These are phyloP conservation scores for Lasioglossum albipes DNA, from an alignment of 1,140 invertebrate genomes.

Conservation along the genomic window DNA sequence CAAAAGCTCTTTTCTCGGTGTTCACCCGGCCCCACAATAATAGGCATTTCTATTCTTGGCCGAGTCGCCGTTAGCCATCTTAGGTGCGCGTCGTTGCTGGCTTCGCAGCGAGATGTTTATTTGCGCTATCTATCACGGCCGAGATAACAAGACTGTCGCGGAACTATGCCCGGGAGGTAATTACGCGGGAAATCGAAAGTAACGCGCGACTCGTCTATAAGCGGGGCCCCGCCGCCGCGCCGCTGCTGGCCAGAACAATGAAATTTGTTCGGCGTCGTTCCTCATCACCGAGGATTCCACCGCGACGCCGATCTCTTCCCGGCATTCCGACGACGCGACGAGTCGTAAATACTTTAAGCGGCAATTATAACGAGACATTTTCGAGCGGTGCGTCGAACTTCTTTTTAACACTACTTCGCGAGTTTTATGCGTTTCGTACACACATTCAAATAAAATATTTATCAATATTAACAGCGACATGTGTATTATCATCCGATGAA, in stretches of 20 bases:
- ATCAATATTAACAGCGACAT: too few species aligned
- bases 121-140: conserved; percentile 63
- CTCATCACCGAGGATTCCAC: background rate
- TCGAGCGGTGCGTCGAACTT: too few species aligned
- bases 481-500: too few species aligned
- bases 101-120: conserved; percentile 62
- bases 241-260: background rate
- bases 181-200: conserved; percentile 58
- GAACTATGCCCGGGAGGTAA: conserved; percentile 54
- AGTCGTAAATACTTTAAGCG: too few species aligned
- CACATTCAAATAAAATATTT: too few species aligned
- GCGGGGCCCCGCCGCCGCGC: background rate
- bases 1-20: conserved; percentile 33
- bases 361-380: too few species aligned
- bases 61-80: conserved; percentile 53
- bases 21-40: conserved; percentile 43
- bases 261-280: conserved; percentile 5
- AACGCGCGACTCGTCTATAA: conserved; percentile 26
- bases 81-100: conserved; percentile 45
- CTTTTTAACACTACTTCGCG: too few species aligned
- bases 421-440: too few species aligned
- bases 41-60: conserved; percentile 55
- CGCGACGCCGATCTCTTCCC: background rate
- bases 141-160: conserved; percentile 64
- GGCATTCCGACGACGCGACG: too few species aligned